Base-by-base conservation (phyloP, 2,888 invertebrate genomes). In the Eristalis pertinax region DNA sequence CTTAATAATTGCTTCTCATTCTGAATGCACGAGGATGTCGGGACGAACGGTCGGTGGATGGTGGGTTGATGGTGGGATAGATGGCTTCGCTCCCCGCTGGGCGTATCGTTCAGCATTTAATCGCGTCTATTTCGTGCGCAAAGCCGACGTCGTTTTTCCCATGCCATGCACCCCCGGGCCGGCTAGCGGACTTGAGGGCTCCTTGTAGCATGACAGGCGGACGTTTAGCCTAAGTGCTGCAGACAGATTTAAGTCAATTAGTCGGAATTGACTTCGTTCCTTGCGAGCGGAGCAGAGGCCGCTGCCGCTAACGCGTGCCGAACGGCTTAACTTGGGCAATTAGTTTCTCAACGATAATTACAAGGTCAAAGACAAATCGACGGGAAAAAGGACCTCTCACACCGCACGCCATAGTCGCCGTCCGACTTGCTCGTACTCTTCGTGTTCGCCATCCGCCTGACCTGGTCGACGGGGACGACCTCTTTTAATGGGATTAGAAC, bases 241-340 rank as follows among this genome's bases (percentile, higher is more conserved):
- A 79, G 87, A 87, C 79, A 87, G 87, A 87, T 87, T 87, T 87
- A 84, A 87, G 87, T 87, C 87, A 87, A 87, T 87, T 87, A 87
- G 87, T 87, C 73, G 75, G 72, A 84, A 84, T 73, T 79, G 79
- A 79, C 67, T 86, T 78, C 70, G 58, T 83, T 70, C 75, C 63
- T 72, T 58, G 29, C 0, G 67, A 65, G 26, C 65, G 56, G n/a
- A 38, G 38, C 38, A 13, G 38, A 38, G 38, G 60, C 62, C 38
- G 32, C 43, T 8, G 32, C 32, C 32, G 10, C 8, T 5, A 32
- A 32, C 32, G 43, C 70, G 58, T 19, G 62, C 60, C 7, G 74
- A 72, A 83, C 70, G 43, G 70, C 86, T 83, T 83, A 86, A 83
- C 83, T 78, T 75, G 80, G 76, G 79, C 87, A 87, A 84, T 87